Evolutionary conservation across 2,888 invertebrate species (phyloP).

Genomic region (Sipha maydis): DNA sequence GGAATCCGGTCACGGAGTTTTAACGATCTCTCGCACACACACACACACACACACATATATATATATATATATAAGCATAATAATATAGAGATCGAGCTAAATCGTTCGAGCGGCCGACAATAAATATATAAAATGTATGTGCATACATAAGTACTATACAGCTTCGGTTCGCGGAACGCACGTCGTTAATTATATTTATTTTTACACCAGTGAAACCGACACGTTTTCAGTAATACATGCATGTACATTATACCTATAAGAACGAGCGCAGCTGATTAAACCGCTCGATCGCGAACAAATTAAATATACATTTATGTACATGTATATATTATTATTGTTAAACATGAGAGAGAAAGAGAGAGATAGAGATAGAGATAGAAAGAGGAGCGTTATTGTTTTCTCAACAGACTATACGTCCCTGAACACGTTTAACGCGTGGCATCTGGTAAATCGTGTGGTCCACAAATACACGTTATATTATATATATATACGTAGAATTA

Average conservation of each 20-base stretch:
- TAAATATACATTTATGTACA: background rate
- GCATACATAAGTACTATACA: background rate
- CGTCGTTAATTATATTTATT: background rate
- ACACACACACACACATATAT: background rate
- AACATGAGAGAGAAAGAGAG: background rate
- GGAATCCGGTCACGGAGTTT: conserved; percentile 53
- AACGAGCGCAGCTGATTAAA: conserved; percentile 4
- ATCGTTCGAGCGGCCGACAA: background rate
- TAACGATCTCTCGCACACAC: conserved; percentile 36
- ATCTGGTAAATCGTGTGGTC: conserved; percentile 55
- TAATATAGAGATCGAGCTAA: conserved; percentile 8
- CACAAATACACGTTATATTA: conserved; percentile 23
- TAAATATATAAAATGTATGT: background rate
- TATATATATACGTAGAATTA: background rate
- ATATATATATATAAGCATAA: background rate
- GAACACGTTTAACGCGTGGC: conserved; percentile 37
- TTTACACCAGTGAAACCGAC: background rate
- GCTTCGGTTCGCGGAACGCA: background rate
- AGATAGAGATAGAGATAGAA: background rate
- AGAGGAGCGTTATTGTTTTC: background rate
- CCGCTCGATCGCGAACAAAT: background rate
- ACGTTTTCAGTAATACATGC: background rate
- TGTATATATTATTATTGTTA: background rate
- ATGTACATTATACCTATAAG: background rate
- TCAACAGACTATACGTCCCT: background rate